These are phyloP conservation scores for Stegophylla sp. DNA, from an alignment of 2,888 invertebrate species.

Conservation along the genomic window DNA sequence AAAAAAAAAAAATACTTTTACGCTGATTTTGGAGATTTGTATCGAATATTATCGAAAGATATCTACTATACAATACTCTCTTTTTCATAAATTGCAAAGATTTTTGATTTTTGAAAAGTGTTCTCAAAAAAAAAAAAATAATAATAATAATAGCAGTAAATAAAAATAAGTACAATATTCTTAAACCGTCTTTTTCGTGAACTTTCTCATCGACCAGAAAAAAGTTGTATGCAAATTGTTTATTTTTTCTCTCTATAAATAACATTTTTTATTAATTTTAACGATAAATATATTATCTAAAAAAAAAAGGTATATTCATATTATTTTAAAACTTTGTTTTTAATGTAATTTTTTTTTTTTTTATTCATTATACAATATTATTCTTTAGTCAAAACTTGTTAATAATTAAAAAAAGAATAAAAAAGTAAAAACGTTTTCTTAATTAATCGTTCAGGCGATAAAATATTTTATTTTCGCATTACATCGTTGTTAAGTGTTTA, in stretches of 20 bases:
- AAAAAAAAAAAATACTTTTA: neutral
- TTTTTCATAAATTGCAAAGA: slow-evolving; percentile 11
- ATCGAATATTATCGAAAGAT: slow-evolving; percentile 7
- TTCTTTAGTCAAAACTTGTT: neutral
- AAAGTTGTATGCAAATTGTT: slow-evolving; percentile 1
- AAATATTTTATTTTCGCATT: neutral
- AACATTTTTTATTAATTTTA: neutral
- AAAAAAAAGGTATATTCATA: neutral
- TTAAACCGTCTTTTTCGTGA: neutral
- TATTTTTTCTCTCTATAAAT: neutral
- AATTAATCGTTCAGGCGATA: neutral
- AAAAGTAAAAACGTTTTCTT: neutral
- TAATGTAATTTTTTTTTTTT: neutral
- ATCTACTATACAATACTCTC: neutral
- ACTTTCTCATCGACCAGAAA: neutral
- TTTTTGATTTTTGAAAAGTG: slow-evolving; percentile 26
- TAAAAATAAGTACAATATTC: too few relatives aligned
- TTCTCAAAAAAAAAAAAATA: slow-evolving; percentile 28
- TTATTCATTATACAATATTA: neutral
- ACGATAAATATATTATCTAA: too few relatives aligned
- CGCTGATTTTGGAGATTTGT: slow-evolving; percentile 18
- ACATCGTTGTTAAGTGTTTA: neutral
- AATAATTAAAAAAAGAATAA: neutral
- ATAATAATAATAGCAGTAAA: too few relatives aligned
- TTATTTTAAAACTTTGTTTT: neutral